Conservation (phyloP, 2,113 vertebrate genomes). For the Accipiter cooperii region DNA sequence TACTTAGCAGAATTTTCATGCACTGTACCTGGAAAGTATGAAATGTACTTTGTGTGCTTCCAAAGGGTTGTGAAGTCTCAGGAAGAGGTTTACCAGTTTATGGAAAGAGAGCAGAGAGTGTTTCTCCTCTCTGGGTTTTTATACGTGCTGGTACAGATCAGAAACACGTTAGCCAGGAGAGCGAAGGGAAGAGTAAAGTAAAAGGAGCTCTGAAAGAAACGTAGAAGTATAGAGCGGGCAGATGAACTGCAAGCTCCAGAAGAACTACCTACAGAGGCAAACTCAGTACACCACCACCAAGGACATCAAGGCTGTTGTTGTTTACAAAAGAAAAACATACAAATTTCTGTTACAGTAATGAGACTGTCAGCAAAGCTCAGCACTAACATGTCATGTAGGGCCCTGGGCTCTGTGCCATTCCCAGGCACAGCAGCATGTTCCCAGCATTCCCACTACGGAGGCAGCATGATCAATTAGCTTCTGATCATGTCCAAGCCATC, state of each 20-base stretch:
- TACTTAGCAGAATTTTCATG: constrained; percentile 53
- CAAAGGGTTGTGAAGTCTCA: not conserved
- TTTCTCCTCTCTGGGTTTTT: constrained; percentile 16
- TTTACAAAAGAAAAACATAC: not conserved
- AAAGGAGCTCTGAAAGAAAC: not conserved
- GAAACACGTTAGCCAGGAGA: not conserved
- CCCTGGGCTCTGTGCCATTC: not conserved
- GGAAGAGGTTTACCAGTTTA: constrained; percentile 35
- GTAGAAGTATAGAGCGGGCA: not conserved
- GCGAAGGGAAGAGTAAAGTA: not conserved
- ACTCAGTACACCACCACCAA: not conserved
- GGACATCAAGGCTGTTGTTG: not conserved
- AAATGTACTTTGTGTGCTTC: constrained; percentile 48
- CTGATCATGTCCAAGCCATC: not conserved
- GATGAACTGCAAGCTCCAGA: not conserved
- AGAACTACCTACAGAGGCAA: not conserved
- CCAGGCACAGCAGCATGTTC: not conserved
- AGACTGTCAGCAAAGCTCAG: not conserved
- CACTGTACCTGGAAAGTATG: constrained; percentile 51
- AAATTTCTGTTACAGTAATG: not conserved
- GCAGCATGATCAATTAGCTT: not conserved
- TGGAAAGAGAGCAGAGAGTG: not conserved
- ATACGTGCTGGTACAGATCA: not conserved
- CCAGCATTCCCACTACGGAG: not conserved
- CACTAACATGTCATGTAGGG: no score